Evolutionary conservation across 2,888 invertebrate species (phyloP), one percentile per base, ranked within the genome.

Genomic region (Pogonocherus hispidulus): DNA sequence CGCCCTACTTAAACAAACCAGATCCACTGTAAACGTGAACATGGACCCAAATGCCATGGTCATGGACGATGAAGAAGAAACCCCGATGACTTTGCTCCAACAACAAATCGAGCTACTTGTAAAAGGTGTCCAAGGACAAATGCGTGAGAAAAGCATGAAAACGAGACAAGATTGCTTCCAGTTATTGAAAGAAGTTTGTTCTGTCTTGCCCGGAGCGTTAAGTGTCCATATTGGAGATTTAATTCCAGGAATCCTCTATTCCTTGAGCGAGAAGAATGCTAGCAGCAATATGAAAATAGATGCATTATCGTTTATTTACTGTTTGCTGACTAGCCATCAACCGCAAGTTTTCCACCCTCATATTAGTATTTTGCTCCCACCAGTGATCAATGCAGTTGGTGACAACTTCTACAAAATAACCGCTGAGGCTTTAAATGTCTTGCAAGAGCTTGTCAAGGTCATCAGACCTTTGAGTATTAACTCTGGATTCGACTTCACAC

Each of bases 391-490:
- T 67, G 94, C 97, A 37, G 97, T 99, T 20, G 93, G 93, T 60
- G 99, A 99, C 88, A 93, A 93, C 49, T 99, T 99, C 88, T 99
- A 99, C 87, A 99, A 99, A 88, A 98, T 99, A 78, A 96, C 97
- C 1, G 98, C 98, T 0, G 99, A 99, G 85, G 98, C 98, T 1
- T 87, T 99, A 63, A 87, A 95, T 20, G 98, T 98, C 16, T 88
- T 98, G 71, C 98, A 98, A 84, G 95, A 97, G 73, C 88, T 99
- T 68, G 96, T 98, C 20, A 95, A 95, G 87, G 97, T 98, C 55
- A 95, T 98, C 81, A 89, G 96, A 22, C 97, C 97, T 0, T 86
- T 94, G 54, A 92, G 93, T 91, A 82, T 63, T 73, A 80, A 70
- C 86, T 89, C 76, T 32, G 76, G 71, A 44, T 90, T 94, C 76